phyloP scores from a whole-genome alignment of 2,888 invertebrate genomes.

The Hyppa rectilinea region DNA sequence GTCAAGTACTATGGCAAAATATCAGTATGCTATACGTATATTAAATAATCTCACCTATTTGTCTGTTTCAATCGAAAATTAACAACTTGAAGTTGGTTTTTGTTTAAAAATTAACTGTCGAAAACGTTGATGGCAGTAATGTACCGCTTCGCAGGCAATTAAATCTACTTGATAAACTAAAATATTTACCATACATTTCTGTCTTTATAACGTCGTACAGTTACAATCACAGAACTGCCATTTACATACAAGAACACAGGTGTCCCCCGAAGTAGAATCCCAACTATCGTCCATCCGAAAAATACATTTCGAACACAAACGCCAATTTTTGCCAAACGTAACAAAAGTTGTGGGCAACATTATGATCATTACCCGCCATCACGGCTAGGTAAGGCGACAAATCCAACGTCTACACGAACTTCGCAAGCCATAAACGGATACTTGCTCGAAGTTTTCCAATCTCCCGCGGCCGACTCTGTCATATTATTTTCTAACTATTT shows the following conservation, averaged over 20 bases:
- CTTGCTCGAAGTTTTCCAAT: conserved; percentile 79
- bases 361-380: conserved; percentile 70
- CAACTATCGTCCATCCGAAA: conserved; percentile 26
- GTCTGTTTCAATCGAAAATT: neutral
- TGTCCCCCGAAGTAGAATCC: conserved; percentile 18
- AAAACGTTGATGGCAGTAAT: neutral
- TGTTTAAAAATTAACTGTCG: too few relatives aligned
- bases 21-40: neutral
- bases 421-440: conserved; percentile 75
- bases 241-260: conserved; percentile 41
- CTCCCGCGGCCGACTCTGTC: conserved; percentile 73
- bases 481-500: conserved; percentile 84
- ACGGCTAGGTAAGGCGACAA: conserved; percentile 72
- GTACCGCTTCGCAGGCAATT: neutral
- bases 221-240: neutral
- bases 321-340: conserved; percentile 48
- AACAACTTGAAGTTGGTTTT: too few relatives aligned
- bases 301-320: conserved; percentile 42
- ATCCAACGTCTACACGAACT: conserved; percentile 68
- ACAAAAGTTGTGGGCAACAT: conserved; percentile 61
- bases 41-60: neutral
- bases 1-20: neutral
- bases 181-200: neutral
- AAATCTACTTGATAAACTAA: neutral
- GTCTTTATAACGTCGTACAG: too few relatives aligned